Evolutionary conservation across 2,113 vertebrate species (phyloP).

Genomic region (Lophochroa leadbeateri): DNA sequence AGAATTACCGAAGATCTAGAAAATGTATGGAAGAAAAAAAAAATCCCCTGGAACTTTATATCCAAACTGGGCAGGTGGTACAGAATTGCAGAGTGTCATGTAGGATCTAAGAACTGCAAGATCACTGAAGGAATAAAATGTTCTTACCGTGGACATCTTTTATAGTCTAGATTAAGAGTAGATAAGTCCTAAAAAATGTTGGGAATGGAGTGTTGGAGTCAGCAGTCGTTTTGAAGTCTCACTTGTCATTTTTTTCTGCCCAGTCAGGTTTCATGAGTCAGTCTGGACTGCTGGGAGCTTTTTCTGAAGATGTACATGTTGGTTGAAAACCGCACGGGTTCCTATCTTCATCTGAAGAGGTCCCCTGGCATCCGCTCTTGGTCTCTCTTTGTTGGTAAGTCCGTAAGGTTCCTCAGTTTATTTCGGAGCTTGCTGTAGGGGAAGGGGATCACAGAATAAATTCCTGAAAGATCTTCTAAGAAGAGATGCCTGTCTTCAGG

Average conservation of each 20-base stretch:
- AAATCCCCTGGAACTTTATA: not conserved
- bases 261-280: slow-evolving; percentile 24
- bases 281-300: not conserved
- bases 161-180: not conserved
- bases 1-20: too few species aligned
- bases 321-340: slow-evolving; percentile 80
- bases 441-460: not conserved
- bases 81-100: not conserved
- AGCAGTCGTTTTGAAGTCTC: not conserved
- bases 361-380: slow-evolving; percentile 92
- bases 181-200: not conserved
- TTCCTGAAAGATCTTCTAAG: not conserved
- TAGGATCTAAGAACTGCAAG: not conserved
- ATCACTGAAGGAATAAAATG: not conserved
- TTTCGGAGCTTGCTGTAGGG: not conserved
- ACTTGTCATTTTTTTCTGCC: not conserved
- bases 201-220: not conserved
- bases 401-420: not conserved
- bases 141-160: not conserved
- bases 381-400: slow-evolving; percentile 92
- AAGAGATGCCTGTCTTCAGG: not conserved
- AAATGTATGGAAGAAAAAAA: too few species aligned
- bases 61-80: not conserved
- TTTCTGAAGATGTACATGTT: slow-evolving; percentile 89
- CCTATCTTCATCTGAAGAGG: slow-evolving; percentile 86